Evolutionary conservation across 1,140 invertebrate genomes (phyloP).

Genomic region (Ctenoplectra terminalis): DNA sequence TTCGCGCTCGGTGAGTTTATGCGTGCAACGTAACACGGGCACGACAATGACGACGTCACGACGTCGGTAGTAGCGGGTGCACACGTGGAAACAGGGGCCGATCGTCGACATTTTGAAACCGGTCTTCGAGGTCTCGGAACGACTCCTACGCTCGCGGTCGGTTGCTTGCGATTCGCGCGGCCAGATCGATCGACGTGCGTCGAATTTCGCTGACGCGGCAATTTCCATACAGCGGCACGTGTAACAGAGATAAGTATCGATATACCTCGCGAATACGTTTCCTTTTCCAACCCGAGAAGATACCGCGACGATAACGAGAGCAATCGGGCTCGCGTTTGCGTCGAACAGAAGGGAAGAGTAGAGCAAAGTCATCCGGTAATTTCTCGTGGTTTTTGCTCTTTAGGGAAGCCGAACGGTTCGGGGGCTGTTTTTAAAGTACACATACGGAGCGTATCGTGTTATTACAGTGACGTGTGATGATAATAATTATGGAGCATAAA

Average conservation of each 20-base stretch:
- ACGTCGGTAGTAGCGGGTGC: neutral
- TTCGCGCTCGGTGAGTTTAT: neutral
- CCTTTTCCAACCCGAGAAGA: neutral
- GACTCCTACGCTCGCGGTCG: slow-evolving; percentile 57
- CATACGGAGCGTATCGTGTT: slow-evolving; percentile 20
- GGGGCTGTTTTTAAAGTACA: slow-evolving; percentile 35
- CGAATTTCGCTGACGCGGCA: slow-evolving; percentile 53
- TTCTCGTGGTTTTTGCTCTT: slow-evolving; percentile 4
- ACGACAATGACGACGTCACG: neutral
- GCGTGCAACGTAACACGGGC: neutral
- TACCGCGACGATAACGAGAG: slow-evolving; percentile 9
- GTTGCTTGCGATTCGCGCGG: slow-evolving; percentile 17
- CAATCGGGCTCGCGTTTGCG: too few species aligned
- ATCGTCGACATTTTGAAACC: slow-evolving; percentile 62
- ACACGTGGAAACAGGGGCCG: too few species aligned
- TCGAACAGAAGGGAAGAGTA: too few species aligned
- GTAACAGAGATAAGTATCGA: slow-evolving; percentile 12
- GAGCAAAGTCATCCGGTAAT: neutral
- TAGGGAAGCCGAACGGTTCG: slow-evolving; percentile 8
- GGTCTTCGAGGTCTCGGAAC: slow-evolving; percentile 58
- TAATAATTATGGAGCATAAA: slow-evolving; percentile 31
- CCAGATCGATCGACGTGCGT: slow-evolving; percentile 53
- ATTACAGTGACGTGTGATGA: slow-evolving; percentile 25
- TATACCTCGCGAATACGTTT: slow-evolving; percentile 4
- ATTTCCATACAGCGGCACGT: slow-evolving; percentile 51